Percentiles rank a stretch among this genome's conserved stretches.
These are phyloP conservation scores for Amorpha juglandis DNA, from an alignment of 2,888 invertebrate genomes.

Conservation along the genomic window DNA sequence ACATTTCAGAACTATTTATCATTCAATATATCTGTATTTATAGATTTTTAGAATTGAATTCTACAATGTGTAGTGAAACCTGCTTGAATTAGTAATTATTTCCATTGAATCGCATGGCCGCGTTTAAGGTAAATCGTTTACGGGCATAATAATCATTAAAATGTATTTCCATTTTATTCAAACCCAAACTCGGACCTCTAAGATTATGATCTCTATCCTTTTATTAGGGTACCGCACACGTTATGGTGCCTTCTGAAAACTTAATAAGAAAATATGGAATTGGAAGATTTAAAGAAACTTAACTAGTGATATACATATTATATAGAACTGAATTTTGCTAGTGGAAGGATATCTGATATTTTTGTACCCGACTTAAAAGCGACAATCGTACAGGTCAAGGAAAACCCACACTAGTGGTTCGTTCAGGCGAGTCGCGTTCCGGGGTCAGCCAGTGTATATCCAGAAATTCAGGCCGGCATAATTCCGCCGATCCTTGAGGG, in stretches of 20 bases:
- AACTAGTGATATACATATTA: no score
- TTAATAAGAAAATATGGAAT: not conserved
- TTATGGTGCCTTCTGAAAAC: not conserved
- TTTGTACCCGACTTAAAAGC: no score
- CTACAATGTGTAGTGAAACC: constrained; percentile 58
- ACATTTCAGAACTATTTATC: not conserved
- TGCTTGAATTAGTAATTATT: constrained; percentile 63
- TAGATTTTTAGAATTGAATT: not conserved
- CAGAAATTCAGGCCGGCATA: no score
- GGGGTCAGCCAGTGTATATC: no score
- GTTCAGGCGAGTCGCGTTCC: no score
- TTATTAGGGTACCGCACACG: constrained; percentile 62
- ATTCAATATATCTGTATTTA: not conserved
- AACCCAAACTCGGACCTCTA: constrained; percentile 69
- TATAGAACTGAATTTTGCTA: no score
- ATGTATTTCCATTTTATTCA: constrained; percentile 80
- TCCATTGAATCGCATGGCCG: constrained; percentile 65
- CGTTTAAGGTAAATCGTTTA: constrained; percentile 73
- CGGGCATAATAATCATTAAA: constrained; percentile 81
- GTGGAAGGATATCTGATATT: no score
- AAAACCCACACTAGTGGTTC: no score
- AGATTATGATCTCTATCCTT: constrained; percentile 81
- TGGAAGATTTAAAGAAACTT: no score
- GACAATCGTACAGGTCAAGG: no score
- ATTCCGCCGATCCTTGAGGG: no score